phyloP scores from a whole-genome alignment of 2,113 vertebrate genomes.

The Halcyon senegalensis region DNA sequence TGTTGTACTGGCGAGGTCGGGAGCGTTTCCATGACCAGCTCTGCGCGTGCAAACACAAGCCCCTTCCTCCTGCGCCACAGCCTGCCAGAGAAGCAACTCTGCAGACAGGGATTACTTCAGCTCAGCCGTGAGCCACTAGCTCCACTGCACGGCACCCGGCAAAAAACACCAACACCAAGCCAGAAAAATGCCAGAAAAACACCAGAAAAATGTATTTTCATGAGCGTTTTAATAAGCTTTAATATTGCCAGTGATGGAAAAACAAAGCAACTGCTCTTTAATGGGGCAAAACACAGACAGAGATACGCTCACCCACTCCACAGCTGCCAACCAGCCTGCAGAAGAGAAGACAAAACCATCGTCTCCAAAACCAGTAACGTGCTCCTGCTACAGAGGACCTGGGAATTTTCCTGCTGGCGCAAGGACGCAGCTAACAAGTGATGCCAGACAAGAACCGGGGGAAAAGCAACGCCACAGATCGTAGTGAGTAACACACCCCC shows the following conservation, averaged over 20 bases:
- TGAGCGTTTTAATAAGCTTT: background rate
- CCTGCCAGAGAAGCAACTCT: background rate
- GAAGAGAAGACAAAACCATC: conserved; percentile 21
- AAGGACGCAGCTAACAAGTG: background rate
- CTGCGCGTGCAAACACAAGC: accelerated
- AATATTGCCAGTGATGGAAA: accelerated
- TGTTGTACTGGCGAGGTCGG: accelerated
- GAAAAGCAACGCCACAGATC: conserved; percentile 35
- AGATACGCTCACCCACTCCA: background rate
- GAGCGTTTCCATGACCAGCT: accelerated
- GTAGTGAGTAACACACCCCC: conserved; percentile 76
- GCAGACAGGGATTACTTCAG: background rate
- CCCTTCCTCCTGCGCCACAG: accelerated
- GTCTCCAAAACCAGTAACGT: conserved; percentile 28
- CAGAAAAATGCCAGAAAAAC: background rate
- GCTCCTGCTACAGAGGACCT: background rate
- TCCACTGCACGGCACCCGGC: background rate
- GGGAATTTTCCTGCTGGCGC: background rate
- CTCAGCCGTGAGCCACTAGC: background rate
- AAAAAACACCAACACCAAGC: background rate
- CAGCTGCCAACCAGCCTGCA: background rate
- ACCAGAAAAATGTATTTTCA: background rate
- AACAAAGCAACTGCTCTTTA: background rate
- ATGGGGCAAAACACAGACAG: background rate
- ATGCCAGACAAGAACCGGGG: background rate